Conservation (phyloP, 37 sponge, comb jelly and placozoan genomes). For the Beroe ovata region DNA sequence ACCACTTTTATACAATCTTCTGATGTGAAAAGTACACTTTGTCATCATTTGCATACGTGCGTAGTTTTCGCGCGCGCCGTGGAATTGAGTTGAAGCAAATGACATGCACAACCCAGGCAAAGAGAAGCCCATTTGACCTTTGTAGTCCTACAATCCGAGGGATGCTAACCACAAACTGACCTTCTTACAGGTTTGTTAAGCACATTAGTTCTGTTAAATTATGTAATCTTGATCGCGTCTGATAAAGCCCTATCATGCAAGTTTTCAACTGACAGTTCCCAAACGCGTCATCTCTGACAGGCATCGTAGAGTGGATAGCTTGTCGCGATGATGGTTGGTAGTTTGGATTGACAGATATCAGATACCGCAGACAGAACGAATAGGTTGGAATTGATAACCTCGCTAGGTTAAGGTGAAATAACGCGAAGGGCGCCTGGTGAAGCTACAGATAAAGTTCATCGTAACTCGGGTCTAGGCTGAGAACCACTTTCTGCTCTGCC, state of each 20-base stretch:
- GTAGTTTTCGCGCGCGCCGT: neutral
- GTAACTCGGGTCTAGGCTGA: too few species aligned
- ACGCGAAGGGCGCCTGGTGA: too few species aligned
- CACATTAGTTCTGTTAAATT: too few species aligned
- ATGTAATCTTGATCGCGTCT: too few species aligned
- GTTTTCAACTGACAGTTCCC: too few species aligned
- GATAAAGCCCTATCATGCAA: too few species aligned
- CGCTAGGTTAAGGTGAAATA: too few species aligned
- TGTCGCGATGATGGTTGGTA: neutral
- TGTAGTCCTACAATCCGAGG: slow-evolving; percentile 25
- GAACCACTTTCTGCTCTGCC: too few species aligned
- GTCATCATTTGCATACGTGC: neutral
- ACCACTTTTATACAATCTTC: neutral
- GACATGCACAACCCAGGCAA: neutral
- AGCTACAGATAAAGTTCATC: too few species aligned
- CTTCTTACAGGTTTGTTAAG: neutral
- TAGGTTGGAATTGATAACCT: too few species aligned
- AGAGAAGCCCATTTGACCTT: slow-evolving; percentile 14
- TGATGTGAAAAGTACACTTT: neutral
- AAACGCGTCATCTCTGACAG: neutral
- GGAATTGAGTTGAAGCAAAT: neutral
- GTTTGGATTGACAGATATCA: too few species aligned
- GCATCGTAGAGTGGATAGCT: neutral
- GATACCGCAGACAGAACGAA: slow-evolving; percentile 1
- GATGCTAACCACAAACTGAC: slow-evolving; percentile 5